A percentile compares a stretch with the other conserved stretches of the same genome.
Conservation (phyloP, 2,113 vertebrate species). For the Hippolais icterina region DNA sequence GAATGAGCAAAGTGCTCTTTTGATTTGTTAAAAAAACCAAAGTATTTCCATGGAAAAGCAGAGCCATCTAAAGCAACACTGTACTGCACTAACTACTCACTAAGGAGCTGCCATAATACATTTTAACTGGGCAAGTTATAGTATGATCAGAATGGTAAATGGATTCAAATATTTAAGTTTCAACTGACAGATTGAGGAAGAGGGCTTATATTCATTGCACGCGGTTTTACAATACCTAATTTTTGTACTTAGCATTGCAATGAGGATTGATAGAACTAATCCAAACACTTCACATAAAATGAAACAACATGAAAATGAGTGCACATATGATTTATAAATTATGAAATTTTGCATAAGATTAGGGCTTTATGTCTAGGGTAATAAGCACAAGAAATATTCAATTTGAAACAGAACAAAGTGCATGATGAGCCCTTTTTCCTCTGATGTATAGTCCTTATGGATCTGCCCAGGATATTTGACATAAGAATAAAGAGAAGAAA, state of each 20-base stretch:
- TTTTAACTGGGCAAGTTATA: background rate
- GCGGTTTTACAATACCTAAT: background rate
- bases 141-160: background rate
- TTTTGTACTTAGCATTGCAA: background rate
- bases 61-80: background rate
- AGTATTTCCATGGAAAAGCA: background rate
- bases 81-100: background rate
- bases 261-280: constrained; percentile 1
- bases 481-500: background rate
- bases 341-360: background rate
- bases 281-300: background rate
- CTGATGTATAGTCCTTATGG: background rate
- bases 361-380: background rate
- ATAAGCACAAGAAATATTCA: background rate
- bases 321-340: background rate
- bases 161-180: background rate
- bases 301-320: constrained; percentile 17
- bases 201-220: background rate
- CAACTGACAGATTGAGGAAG: background rate
- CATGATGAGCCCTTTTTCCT: background rate
- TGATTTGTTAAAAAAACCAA: background rate
- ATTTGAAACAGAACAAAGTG: background rate
- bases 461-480: background rate
- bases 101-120: background rate
- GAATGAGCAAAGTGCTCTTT: background rate